A percentile compares a stretch with the other conserved stretches of the same genome.
These are phyloP conservation scores for Calonectris borealis DNA, from an alignment of 2,113 vertebrate genomes.

Conservation along the genomic window DNA sequence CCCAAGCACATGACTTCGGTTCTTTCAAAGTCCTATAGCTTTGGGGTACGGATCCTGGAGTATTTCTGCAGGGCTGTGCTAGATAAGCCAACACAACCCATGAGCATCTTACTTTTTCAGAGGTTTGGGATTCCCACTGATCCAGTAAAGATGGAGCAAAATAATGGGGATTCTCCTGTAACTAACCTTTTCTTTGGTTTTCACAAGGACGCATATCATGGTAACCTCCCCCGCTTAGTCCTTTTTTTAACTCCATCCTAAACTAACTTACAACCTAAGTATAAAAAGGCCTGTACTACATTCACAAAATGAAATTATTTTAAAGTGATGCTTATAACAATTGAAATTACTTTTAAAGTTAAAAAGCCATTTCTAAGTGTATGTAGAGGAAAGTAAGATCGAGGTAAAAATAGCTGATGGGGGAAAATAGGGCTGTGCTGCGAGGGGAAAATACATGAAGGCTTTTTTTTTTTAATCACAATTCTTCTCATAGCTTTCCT, in stretches of 20 bases:
- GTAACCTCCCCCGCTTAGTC: not conserved
- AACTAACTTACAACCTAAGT: not conserved
- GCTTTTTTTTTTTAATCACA: not conserved
- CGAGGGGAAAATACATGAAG: not conserved
- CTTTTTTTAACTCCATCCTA: not conserved
- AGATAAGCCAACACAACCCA: not conserved
- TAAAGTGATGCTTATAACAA: not conserved
- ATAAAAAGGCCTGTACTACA: not conserved
- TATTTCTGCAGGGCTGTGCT: not conserved
- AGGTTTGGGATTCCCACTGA: not conserved
- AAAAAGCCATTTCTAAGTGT: not conserved
- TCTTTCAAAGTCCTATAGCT: not conserved
- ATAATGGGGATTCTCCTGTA: not conserved
- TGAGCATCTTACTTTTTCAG: not conserved
- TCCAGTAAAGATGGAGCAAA: not conserved
- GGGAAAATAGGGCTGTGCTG: not conserved
- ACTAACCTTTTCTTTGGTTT: not conserved
- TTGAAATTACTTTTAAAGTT: not conserved
- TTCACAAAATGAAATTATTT: not conserved
- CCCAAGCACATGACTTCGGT: rapidly evolving
- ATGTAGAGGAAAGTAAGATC: not conserved
- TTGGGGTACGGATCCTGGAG: not conserved
- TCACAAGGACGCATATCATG: not conserved
- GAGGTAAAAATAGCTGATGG: not conserved
- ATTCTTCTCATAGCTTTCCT: not conserved